Conservation (phyloP, 1,140 invertebrate genomes). For the Dreissena polymorpha region DNA sequence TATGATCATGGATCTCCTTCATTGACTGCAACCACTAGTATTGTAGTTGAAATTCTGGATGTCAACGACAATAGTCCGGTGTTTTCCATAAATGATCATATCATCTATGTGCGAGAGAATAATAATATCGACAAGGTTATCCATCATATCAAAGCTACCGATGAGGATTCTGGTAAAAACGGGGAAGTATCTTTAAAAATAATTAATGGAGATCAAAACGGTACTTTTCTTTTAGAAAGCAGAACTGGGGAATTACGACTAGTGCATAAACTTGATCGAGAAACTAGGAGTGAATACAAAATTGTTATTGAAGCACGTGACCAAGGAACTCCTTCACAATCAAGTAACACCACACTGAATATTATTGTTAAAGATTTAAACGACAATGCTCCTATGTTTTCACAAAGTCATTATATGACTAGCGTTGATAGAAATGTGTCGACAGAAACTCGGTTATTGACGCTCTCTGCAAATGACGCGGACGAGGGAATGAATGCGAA, state of each 20-base stretch:
- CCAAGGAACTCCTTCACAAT: conserved; percentile 19
- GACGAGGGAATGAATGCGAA: conserved; percentile 19
- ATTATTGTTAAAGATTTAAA: conserved; percentile 37
- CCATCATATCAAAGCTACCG: conserved; percentile 27
- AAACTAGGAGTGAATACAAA: conserved; percentile 1
- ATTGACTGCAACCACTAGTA: conserved; percentile 22
- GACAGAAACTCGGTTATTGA: conserved; percentile 22
- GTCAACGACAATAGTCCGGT: conserved; percentile 43
- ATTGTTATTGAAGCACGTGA: conserved; percentile 38
- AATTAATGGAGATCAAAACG: conserved; percentile 6
- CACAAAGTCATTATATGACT: background rate
- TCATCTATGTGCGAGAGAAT: conserved; percentile 26
- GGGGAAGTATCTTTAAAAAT: conserved; percentile 41
- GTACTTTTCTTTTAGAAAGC: conserved; percentile 30
- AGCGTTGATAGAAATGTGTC: conserved; percentile 13
- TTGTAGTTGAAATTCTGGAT: conserved; percentile 33
- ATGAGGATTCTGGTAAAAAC: conserved; percentile 32
- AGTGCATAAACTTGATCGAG: conserved; percentile 33
- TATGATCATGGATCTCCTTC: conserved; percentile 48
- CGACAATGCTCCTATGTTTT: conserved; percentile 43
- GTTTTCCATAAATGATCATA: conserved; percentile 8
- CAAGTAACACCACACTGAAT: conserved; percentile 5
- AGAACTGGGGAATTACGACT: conserved; percentile 28
- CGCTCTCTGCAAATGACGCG: conserved; percentile 20
- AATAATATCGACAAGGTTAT: conserved; percentile 2